Evolutionary conservation across 1,140 invertebrate species (phyloP).

Genomic region (Dysdera silvatica): DNA sequence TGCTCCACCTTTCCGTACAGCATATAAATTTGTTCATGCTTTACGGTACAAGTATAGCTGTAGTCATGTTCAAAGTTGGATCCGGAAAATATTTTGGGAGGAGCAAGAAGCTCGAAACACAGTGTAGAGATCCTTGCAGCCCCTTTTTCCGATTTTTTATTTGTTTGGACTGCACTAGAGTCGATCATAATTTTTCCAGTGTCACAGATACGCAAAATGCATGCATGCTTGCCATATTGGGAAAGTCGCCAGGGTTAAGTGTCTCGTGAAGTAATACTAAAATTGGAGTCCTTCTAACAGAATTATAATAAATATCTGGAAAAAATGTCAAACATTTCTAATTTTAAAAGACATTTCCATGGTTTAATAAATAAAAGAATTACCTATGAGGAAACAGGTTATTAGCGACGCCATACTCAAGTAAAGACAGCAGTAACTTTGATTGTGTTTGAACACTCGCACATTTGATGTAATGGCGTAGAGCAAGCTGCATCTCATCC

Average conservation of each 20-base stretch:
- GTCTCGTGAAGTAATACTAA: background rate
- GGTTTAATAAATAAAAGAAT: background rate
- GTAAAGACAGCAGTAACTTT: slow-evolving; percentile 59
- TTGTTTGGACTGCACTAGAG: background rate
- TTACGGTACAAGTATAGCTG: too few relatives aligned
- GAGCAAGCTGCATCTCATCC: slow-evolving; percentile 61
- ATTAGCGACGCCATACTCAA: slow-evolving; percentile 62
- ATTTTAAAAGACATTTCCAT: background rate
- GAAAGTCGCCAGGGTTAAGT: background rate
- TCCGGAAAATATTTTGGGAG: too few relatives aligned
- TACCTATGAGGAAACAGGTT: slow-evolving; percentile 38
- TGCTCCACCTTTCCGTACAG: too few relatives aligned
- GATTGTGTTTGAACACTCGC: slow-evolving; percentile 62
- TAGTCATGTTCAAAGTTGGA: too few relatives aligned
- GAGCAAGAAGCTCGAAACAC: too few relatives aligned
- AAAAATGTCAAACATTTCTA: slow-evolving; percentile 2
- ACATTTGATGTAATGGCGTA: slow-evolving; percentile 62
- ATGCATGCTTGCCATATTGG: background rate
- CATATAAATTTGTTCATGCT: too few relatives aligned
- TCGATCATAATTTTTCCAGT: background rate
- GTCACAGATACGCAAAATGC: background rate
- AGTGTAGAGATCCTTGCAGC: background rate
- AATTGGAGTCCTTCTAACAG: background rate
- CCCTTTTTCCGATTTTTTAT: background rate
- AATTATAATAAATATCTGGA: background rate